Conservation (phyloP, 2,888 invertebrate genomes). For the Lomographa bimaculata region DNA sequence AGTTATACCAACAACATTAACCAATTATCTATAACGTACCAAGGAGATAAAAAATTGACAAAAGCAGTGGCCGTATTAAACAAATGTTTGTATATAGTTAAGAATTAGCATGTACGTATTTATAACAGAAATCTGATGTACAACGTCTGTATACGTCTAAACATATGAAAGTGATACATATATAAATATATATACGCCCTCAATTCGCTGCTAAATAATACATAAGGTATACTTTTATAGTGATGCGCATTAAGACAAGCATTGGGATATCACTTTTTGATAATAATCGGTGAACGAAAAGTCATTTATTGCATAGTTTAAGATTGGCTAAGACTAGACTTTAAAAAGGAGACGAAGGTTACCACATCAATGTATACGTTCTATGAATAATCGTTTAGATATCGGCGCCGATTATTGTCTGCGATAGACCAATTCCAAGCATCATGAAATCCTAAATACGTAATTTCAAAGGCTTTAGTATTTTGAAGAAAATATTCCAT, state of each 20-base stretch:
- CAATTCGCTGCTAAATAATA: slow-evolving; percentile 49
- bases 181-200: slow-evolving; percentile 35
- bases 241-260: slow-evolving; percentile 40
- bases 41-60: slow-evolving; percentile 1
- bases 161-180: slow-evolving; percentile 61
- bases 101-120: slow-evolving; percentile 55
- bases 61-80: slow-evolving; percentile 26
- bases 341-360: slow-evolving; percentile 18
- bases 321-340: slow-evolving; percentile 22
- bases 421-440: slow-evolving; percentile 31
- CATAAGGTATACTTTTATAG: slow-evolving; percentile 46
- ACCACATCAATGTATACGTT: slow-evolving; percentile 26
- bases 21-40: no score
- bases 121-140: slow-evolving; percentile 78
- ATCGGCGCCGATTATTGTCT: slow-evolving; percentile 17
- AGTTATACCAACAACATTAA: no score
- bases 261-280: slow-evolving; percentile 25
- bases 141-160: slow-evolving; percentile 81
- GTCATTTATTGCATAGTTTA: slow-evolving; percentile 24
- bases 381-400: slow-evolving; percentile 16
- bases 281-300: slow-evolving; percentile 36
- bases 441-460: slow-evolving; percentile 71
- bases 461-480: slow-evolving; percentile 80
- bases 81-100: slow-evolving; percentile 31
- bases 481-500: slow-evolving; percentile 75